Base-by-base conservation (phyloP, 2,888 invertebrate species). In the Nipponacmea schrenckii region DNA sequence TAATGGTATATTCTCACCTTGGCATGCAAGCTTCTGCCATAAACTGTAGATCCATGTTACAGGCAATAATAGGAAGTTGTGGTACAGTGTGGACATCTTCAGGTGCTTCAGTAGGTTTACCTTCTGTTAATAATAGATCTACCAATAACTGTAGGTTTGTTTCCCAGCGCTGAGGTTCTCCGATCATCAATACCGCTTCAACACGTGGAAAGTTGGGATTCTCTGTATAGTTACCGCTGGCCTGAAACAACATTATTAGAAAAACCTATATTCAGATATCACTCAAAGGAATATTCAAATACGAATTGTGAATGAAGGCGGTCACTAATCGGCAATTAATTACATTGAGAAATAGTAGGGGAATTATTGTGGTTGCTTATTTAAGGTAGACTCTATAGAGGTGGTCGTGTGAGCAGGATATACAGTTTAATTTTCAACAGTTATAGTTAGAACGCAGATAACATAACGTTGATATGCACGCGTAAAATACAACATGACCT, bases 31-130 rank as follows among this genome's bases (percentile, higher is more conserved):
- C 88, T 70, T 87, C 82, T 44, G 87, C 87, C 87, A 88, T 89
- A 78, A 89, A 89, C 66, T 86, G 86, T 4, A 89, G 83, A 75
- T 89, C 89, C 86, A 88, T 87, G 77, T 89, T 89, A 79, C 89
- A 89, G 44, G 88, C 89, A 46, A 89, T 85, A 62, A 89, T 79
- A 20, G 89, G 89, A 15, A 89, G 76, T 73, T 88, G 88, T 15
- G 77, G 75, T 71, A 83, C 73, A 20, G 70, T 63, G 56, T 75
- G 69, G 5, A 80, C 78, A 14, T 83, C 84, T 15, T 77, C 75
- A 8, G 82, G 80, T 48, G 83, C 79, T 31, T 79, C 70, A n/a
- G 77, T 80, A n/a, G 89, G 89, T 69, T 85, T 82, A 14, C 89
- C 89, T 68, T 87, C 84, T 0, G 89, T 87, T 70, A 86, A 76